Percentiles rank a stretch among this genome's conserved stretches.
Evolutionary conservation across 2,888 invertebrate species (phyloP).

Genomic region (Brenthis hecate): DNA sequence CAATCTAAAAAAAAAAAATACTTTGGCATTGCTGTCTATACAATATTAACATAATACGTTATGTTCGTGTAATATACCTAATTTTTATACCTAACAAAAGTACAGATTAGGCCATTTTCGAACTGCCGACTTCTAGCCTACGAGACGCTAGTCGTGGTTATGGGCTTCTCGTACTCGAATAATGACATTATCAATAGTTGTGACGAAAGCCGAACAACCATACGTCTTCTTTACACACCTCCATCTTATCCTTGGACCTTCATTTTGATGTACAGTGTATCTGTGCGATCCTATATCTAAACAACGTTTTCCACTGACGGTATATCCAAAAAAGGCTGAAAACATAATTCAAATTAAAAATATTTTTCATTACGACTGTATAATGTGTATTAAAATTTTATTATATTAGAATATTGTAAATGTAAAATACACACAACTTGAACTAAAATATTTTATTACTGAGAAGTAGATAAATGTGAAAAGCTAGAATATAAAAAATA

Average conservation of each 20-base stretch:
- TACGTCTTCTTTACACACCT: conserved; percentile 56
- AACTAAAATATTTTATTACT: too few species aligned
- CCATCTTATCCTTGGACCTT: conserved; percentile 63
- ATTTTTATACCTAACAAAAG: too few species aligned
- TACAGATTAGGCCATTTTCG: too few species aligned
- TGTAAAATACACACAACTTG: too few species aligned
- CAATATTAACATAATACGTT: too few species aligned
- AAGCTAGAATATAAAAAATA: too few species aligned
- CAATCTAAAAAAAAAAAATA: too few species aligned
- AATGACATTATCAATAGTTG: conserved; percentile 54
- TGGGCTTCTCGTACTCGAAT: conserved; percentile 51
- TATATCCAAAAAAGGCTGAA: conserved; percentile 57
- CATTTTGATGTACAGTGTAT: conserved; percentile 67
- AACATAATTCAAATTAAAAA: conserved; percentile 19
- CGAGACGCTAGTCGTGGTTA: conserved; percentile 47
- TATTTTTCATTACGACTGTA: conserved; percentile 7
- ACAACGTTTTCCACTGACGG: conserved; percentile 61
- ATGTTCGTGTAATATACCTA: too few species aligned
- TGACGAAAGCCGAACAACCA: conserved; percentile 60
- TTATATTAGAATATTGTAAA: not conserved
- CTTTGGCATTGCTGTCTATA: too few species aligned
- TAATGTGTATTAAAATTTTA: not conserved
- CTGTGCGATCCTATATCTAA: conserved; percentile 56
- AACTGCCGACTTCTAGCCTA: not conserved
- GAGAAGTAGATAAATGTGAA: too few species aligned